A percentile compares a stretch with the other conserved stretches of the same genome.
These are phyloP conservation scores for Naja naja DNA, from an alignment of 2,113 vertebrate genomes.

Conservation along the genomic window DNA sequence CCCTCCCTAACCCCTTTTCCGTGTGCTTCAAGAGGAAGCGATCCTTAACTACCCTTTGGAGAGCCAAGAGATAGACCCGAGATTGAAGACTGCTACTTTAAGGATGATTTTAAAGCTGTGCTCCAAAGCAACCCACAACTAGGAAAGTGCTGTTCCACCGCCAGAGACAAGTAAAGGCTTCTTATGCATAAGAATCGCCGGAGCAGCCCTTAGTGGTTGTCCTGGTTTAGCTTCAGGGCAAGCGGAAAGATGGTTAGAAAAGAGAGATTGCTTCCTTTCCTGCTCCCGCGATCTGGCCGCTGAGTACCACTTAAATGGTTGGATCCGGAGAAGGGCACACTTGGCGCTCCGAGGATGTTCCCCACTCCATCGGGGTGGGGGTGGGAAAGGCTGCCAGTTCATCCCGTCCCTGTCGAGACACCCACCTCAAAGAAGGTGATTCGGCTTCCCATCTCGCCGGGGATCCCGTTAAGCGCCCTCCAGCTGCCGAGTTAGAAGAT, in stretches of 20 bases:
- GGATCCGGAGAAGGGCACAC: not conserved
- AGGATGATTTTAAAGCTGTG: not conserved
- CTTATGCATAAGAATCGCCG: not conserved
- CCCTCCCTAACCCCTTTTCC: not conserved
- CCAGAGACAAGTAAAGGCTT: not conserved
- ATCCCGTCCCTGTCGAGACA: not conserved
- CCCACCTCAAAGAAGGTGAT: conserved; percentile 67
- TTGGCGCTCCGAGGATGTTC: not conserved
- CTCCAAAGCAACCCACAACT: not conserved
- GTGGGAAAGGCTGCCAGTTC: not conserved
- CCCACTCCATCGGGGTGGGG: not conserved
- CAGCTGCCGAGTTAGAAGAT: not conserved
- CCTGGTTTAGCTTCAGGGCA: not conserved
- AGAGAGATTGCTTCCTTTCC: too few relatives aligned
- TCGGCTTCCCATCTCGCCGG: conserved; percentile 57
- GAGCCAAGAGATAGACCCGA: not conserved
- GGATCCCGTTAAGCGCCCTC: not conserved
- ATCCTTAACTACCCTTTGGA: not conserved
- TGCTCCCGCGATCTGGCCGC: too few relatives aligned
- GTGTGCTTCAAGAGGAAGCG: not conserved
- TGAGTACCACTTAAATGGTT: not conserved
- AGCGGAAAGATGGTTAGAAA: not conserved
- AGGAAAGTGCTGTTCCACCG: not conserved
- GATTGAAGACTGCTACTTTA: not conserved
- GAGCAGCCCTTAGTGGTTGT: not conserved